These are phyloP conservation scores for Drosophila leontia DNA, from an alignment of 1,140 invertebrate genomes.

Conservation along the genomic window DNA sequence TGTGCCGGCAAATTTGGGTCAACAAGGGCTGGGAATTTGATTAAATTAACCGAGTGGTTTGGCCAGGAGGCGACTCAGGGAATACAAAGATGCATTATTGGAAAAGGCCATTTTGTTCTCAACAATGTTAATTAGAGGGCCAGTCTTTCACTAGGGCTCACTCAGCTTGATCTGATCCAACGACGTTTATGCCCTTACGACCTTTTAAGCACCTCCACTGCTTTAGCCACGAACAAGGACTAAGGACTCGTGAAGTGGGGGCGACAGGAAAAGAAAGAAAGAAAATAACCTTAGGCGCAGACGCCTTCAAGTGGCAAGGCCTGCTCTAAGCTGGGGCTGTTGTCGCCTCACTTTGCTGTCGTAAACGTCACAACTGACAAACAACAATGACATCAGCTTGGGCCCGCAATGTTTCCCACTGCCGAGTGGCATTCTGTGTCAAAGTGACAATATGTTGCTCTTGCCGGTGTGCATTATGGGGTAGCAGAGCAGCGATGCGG, in stretches of 20 bases:
- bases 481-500: conserved; percentile 41
- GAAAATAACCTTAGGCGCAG: conserved; percentile 67
- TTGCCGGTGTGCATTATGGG: conserved; percentile 20
- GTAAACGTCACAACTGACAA: conserved; percentile 78
- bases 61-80: neutral
- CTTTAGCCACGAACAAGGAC: conserved; percentile 42
- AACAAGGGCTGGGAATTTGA: conserved; percentile 22
- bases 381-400: conserved; percentile 43
- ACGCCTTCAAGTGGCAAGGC: conserved; percentile 77
- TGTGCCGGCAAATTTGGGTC: conserved; percentile 18
- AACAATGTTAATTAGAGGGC: conserved; percentile 10
- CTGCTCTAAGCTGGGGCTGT: conserved; percentile 55
- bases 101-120: neutral
- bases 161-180: conserved; percentile 7
- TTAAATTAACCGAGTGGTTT: conserved; percentile 31
- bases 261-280: conserved; percentile 25
- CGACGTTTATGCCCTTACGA: conserved; percentile 32
- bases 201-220: conserved; percentile 25
- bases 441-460: conserved; percentile 79
- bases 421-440: conserved; percentile 78
- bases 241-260: conserved; percentile 43
- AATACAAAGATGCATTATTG: neutral
- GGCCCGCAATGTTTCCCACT: conserved; percentile 43
- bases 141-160: conserved; percentile 1
- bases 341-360: conserved; percentile 74